These are phyloP conservation scores for human (Homo sapiens) DNA, from an alignment of 2,113 vertebrate genomes.

Conservation along the genomic window DNA sequence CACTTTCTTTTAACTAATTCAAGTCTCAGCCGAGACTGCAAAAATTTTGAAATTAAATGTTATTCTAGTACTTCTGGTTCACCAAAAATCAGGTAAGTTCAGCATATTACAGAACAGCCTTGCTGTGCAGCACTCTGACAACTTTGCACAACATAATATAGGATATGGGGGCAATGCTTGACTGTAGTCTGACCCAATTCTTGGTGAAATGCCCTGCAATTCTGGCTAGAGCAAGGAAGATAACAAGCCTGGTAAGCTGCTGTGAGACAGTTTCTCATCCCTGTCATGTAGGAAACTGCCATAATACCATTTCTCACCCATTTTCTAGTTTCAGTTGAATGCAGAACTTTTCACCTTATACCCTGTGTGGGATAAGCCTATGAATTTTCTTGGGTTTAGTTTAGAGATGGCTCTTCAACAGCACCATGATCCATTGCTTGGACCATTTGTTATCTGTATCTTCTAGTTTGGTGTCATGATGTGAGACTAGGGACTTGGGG, in stretches of 20 bases:
- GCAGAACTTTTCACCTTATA: not conserved
- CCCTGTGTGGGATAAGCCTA: not conserved
- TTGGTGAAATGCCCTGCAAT: not conserved
- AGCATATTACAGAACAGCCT: not conserved
- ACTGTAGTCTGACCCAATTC: not conserved
- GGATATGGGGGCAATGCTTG: not conserved
- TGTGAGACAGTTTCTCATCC: not conserved
- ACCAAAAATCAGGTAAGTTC: not conserved
- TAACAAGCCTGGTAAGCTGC: not conserved
- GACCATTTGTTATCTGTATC: not conserved
- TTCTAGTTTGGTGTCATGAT: constrained; percentile 34
- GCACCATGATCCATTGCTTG: not conserved
- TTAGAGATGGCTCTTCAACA: not conserved
- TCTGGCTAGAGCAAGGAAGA: not conserved
- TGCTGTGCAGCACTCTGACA: not conserved
- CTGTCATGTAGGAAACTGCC: not conserved
- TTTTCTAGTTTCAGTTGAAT: not conserved
- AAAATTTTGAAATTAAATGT: constrained; percentile 36
- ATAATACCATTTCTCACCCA: not conserved
- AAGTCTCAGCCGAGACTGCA: not conserved
- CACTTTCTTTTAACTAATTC: constrained; percentile 29
- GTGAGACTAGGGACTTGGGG: not conserved
- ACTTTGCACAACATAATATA: not conserved
- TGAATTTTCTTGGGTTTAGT: constrained; percentile 27
- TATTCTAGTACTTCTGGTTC: not conserved